These are phyloP conservation scores for Chelidonichthys spinosus DNA, from an alignment of 2,797 vertebrate species.

Conservation along the genomic window DNA sequence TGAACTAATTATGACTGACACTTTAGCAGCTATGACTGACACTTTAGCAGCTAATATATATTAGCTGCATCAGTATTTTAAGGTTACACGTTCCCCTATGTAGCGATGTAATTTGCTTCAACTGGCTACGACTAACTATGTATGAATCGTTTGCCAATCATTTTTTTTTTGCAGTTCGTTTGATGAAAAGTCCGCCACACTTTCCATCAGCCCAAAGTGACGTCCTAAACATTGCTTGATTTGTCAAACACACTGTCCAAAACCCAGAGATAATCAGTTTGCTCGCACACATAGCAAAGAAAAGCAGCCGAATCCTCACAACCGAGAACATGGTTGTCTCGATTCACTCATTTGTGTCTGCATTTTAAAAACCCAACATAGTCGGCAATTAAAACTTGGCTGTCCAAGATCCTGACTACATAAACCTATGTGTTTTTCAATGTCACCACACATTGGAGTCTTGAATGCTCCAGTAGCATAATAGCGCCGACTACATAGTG, in stretches of 20 bases:
- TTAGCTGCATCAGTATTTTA: slow-evolving; percentile 20
- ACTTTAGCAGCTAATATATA: no score
- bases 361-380: background rate
- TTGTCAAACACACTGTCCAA: background rate
- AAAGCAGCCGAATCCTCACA: background rate
- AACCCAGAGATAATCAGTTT: background rate
- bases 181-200: background rate
- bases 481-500: background rate
- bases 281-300: background rate
- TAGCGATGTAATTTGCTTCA: slow-evolving; percentile 5
- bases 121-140: background rate
- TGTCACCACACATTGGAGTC: background rate
- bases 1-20: slow-evolving; percentile 17
- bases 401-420: background rate
- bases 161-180: background rate
- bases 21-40: no score
- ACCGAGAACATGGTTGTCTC: background rate
- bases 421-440: background rate
- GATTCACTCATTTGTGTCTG: background rate
- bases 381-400: background rate
- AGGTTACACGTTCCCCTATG: slow-evolving; percentile 5
- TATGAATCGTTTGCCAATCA: background rate
- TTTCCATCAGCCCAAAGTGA: background rate
- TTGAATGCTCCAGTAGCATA: background rate
- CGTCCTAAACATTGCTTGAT: background rate